phyloP scores from a whole-genome alignment of 2,888 invertebrate species.

The Drosophila meridiana region DNA sequence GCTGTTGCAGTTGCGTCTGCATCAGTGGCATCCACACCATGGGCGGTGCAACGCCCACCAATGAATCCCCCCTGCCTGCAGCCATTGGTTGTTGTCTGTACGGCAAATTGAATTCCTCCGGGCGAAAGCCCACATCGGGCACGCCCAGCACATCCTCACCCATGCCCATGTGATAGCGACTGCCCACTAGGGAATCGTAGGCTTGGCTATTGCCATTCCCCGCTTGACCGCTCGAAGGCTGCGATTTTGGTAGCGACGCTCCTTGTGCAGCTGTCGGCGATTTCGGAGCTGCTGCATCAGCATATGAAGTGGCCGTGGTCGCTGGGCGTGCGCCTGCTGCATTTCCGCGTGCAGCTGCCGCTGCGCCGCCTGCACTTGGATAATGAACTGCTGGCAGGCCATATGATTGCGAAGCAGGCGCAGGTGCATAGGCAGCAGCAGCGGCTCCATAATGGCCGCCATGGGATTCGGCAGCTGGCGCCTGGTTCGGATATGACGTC shows the following conservation, averaged over 20 bases:
- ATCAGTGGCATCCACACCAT: slow-evolving; percentile 37
- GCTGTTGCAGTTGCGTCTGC: slow-evolving; percentile 31
- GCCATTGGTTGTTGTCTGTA: slow-evolving; percentile 25
- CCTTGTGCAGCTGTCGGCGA: slow-evolving; percentile 31
- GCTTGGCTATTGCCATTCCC: slow-evolving; percentile 10
- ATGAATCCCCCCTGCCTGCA: background rate
- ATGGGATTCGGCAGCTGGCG: slow-evolving; percentile 30
- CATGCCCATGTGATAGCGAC: slow-evolving; percentile 39
- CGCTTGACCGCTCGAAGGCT: slow-evolving; percentile 15
- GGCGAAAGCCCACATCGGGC: slow-evolving; percentile 55
- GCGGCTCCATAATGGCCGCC: slow-evolving; percentile 25
- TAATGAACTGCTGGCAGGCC: slow-evolving; percentile 60
- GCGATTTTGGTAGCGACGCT: slow-evolving; percentile 14
- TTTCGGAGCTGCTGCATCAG: slow-evolving; percentile 58
- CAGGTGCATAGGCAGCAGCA: slow-evolving; percentile 58
- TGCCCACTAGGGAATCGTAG: slow-evolving; percentile 15
- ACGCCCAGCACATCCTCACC: slow-evolving; percentile 49
- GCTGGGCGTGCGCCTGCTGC: slow-evolving; percentile 57
- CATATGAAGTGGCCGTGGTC: slow-evolving; percentile 67
- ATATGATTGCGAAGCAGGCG: slow-evolving; percentile 59
- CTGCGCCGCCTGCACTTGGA: slow-evolving; percentile 56
- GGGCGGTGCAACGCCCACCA: slow-evolving; percentile 38
- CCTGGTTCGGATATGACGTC: slow-evolving; percentile 33
- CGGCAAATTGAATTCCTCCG: slow-evolving; percentile 46
- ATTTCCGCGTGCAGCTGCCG: slow-evolving; percentile 51